Conservation (phyloP, 1,140 invertebrate genomes). For the Dreissena rostriformis region DNA sequence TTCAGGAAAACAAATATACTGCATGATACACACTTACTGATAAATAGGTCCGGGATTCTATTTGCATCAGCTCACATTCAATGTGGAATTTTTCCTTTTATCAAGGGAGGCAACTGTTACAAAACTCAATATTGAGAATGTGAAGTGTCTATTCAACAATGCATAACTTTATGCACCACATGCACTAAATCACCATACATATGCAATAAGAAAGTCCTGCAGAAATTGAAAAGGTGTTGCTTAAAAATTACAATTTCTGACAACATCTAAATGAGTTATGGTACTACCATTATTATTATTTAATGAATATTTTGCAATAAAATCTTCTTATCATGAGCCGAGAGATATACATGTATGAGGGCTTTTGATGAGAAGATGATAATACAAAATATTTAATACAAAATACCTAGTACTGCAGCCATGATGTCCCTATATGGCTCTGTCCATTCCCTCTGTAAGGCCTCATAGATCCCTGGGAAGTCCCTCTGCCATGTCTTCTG, state of each 20-base stretch:
- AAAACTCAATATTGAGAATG: no score
- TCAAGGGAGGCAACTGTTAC: no score
- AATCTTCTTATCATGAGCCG: not conserved
- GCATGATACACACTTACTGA: no score
- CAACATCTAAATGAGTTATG: not conserved
- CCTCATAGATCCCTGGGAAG: constrained; percentile 88
- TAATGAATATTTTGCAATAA: not conserved
- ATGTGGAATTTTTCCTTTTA: no score
- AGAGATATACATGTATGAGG: not conserved
- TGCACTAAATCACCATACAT: no score
- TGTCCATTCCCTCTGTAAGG: constrained; percentile 88
- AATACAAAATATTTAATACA: not conserved
- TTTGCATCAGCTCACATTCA: no score
- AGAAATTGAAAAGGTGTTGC: not conserved
- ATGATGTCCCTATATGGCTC: constrained; percentile 89
- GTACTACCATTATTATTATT: not conserved
- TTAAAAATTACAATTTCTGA: not conserved
- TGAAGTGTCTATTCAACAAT: no score
- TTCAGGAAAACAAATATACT: no score
- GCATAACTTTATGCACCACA: no score
- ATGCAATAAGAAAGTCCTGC: not conserved
- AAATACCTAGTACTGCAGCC: constrained; percentile 87
- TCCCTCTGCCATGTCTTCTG: constrained; percentile 93
- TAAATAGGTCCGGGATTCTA: no score
- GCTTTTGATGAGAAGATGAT: not conserved